Base-by-base conservation (phyloP, 2,113 vertebrate species). In the Indicator indicator region DNA sequence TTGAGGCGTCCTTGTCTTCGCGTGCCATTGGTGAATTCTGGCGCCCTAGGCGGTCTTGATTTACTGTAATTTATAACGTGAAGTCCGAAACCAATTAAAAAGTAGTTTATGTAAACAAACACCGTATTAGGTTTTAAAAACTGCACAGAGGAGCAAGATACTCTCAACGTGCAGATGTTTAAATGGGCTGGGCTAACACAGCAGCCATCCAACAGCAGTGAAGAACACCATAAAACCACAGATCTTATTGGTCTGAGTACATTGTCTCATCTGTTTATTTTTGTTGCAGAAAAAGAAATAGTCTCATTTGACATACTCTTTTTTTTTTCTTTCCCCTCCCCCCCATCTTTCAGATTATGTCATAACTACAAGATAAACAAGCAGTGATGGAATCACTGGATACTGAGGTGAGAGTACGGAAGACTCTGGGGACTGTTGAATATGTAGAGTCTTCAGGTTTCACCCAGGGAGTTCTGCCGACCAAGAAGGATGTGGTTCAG, bases 401-500 rank as follows among this genome's bases (percentile, higher is more conserved):
- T 48, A 89, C 91, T 0, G 96, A 96, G 77, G 95, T 90, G 88
- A 94, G 89, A 77, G 96, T 78, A 81, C 92, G 96, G 73, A 97
- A 97, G 90, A 97, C 95, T 78, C 89, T 97, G 76, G 96, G 96
- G 30, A 93, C 93, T 40, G 96, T 95, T 74, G 97, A 97, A 17
- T 97, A 97, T 4, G 94, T 97, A 9, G 97, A 97, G 86, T 89
- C 96, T 28, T 97, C 95, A 0, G 96, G 96, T 38, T 97, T 97
- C 19, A 5, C 94, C 2, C 97, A 96, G 81, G 97, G 97, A 5
- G 52, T 97, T 11, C 89, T 97, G 83, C 97, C 97, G 24, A 97
- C 97, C 54, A 96, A 95, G 92, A 97, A 96, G 70, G 97, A 97
- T 95, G 96, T 97, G 75, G 95, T 97, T 64, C 97, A 97, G 88